phyloP scores from a whole-genome alignment of 1,140 invertebrate genomes.

The Bombus consobrinus region DNA sequence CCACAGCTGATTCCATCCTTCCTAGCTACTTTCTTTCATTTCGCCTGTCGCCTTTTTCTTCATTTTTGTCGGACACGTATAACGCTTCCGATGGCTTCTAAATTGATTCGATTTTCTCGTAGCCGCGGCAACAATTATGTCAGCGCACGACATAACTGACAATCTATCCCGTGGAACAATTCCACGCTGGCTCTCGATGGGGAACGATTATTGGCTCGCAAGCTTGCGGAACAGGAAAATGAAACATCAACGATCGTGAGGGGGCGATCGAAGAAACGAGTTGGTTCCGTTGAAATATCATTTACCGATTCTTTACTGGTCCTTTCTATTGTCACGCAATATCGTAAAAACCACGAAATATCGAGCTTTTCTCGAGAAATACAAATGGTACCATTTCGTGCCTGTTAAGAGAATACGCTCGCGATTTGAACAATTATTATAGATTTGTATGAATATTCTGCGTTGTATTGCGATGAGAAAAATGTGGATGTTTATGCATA shows the following conservation, averaged over 20 bases:
- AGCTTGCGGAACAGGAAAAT: neutral
- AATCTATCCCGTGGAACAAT: constrained; percentile 36
- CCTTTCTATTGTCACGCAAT: neutral
- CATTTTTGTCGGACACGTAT: constrained; percentile 28
- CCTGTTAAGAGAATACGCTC: neutral
- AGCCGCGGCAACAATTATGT: constrained; percentile 58
- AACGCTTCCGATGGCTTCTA: constrained; percentile 53
- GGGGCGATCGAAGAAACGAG: neutral
- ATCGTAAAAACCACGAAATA: neutral
- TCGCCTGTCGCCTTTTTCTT: constrained; percentile 5
- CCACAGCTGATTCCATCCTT: constrained; percentile 18
- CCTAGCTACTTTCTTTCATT: constrained; percentile 9
- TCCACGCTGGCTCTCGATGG: neutral
- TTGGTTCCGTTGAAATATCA: neutral
- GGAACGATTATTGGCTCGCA: neutral
- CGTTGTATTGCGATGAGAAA: too few relatives aligned
- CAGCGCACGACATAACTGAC: constrained; percentile 35
- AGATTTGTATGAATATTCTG: too few relatives aligned
- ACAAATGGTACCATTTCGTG: neutral
- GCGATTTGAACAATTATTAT: too few relatives aligned
- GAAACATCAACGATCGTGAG: constrained; percentile 9
- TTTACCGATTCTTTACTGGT: neutral
- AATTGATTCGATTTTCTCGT: constrained; percentile 55
- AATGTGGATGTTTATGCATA: too few relatives aligned
- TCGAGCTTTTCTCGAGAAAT: neutral